phyloP scores from a whole-genome alignment of 2,888 invertebrate genomes.

The Drosophila subquinaria region DNA sequence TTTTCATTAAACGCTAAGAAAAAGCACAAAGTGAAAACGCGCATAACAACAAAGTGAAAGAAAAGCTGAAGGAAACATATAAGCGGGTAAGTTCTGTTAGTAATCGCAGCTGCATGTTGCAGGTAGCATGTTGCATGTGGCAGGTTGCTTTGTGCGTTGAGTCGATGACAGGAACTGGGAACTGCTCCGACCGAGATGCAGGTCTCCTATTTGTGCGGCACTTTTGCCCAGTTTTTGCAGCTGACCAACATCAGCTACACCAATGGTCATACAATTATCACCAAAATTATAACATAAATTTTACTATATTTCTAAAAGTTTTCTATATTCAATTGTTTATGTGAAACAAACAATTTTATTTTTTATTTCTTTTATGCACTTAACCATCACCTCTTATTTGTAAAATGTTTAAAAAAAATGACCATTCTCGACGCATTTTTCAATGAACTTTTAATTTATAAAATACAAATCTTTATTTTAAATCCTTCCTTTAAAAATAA shows the following conservation, averaged over 20 bases:
- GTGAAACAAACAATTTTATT: too few species aligned
- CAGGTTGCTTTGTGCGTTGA: slow-evolving; percentile 6
- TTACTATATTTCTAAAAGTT: too few species aligned
- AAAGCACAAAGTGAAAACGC: slow-evolving; percentile 11
- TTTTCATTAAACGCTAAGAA: slow-evolving; percentile 36
- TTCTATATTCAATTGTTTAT: too few species aligned
- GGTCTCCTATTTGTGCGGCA: background rate
- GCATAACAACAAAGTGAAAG: slow-evolving; percentile 14
- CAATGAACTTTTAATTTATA: too few species aligned
- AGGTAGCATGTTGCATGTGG: too few species aligned
- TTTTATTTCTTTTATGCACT: too few species aligned
- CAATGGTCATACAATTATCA: background rate
- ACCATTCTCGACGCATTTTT: too few species aligned
- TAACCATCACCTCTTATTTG: too few species aligned
- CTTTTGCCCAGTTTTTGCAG: slow-evolving; percentile 13
- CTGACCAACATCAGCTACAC: slow-evolving; percentile 24
- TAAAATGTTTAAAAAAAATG: too few species aligned
- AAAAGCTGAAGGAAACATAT: background rate
- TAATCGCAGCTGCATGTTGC: background rate
- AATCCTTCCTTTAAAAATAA: too few species aligned
- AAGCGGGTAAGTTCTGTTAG: slow-evolving; percentile 19
- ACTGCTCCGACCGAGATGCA: slow-evolving; percentile 9
- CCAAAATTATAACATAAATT: too few species aligned
- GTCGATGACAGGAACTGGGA: slow-evolving; percentile 13
- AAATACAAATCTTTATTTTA: too few species aligned